These are phyloP conservation scores for Enteromius treurensis DNA, from an alignment of 2,797 vertebrate genomes.

Conservation along the genomic window DNA sequence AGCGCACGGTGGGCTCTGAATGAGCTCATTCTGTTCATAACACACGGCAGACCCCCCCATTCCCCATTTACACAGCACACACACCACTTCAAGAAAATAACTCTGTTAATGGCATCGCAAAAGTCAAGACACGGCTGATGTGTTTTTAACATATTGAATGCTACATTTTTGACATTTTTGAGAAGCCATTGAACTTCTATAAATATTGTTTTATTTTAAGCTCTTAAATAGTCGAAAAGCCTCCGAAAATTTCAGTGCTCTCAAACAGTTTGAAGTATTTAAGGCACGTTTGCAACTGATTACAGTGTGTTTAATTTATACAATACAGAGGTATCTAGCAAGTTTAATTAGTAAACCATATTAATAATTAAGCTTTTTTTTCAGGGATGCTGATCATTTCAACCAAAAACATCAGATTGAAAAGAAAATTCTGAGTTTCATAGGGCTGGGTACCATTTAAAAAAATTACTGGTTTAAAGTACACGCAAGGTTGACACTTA, in stretches of 20 bases:
- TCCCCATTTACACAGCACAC: constrained; percentile 14
- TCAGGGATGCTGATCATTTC: background rate
- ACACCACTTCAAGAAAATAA: constrained; percentile 31
- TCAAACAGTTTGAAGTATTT: background rate
- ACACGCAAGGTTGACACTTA: no score
- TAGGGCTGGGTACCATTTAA: no score
- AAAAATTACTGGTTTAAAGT: no score
- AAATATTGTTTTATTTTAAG: constrained; percentile 10
- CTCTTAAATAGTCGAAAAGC: background rate
- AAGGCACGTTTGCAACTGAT: background rate
- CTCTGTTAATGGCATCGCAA: constrained; percentile 7
- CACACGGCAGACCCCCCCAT: background rate
- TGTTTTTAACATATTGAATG: constrained; percentile 47
- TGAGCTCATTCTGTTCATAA: constrained; percentile 79
- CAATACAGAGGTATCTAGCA: background rate
- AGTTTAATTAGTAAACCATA: background rate
- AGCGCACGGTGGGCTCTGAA: constrained; percentile 75
- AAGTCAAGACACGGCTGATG: constrained; percentile 3
- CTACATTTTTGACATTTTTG: constrained; percentile 34
- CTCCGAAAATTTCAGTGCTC: background rate
- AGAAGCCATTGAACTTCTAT: constrained; percentile 19
- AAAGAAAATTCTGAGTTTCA: background rate
- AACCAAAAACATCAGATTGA: background rate
- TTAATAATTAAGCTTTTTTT: no score
- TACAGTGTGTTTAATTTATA: background rate